Evolutionary conservation across 2,888 invertebrate species (phyloP), one percentile per base, ranked within the genome.

Genomic region (Tiphia femorata): DNA sequence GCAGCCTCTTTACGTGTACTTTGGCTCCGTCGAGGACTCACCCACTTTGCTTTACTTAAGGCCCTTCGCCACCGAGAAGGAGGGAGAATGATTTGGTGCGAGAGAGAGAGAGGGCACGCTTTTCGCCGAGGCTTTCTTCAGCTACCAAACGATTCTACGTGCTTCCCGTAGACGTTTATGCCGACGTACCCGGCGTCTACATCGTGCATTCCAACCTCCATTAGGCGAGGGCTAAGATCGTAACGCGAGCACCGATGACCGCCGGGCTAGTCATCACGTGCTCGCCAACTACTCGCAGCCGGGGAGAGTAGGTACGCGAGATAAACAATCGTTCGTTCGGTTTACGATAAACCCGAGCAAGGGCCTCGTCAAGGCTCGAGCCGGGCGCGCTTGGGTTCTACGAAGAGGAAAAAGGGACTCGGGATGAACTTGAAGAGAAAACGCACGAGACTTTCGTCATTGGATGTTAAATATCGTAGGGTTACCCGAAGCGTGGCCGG

Each of bases 21-120:
- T 70, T 69, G 12, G 65, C 63, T 60, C 57, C 62, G 55, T 61
- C 38, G 58, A 58, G 4, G 56, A 67, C 67, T 72, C 64, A 72
- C 73, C 78, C 77, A 76, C 76, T 79, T 79, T 73, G 71, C 75
- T 73, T 77, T 72, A 78, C 75, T 79, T 76, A 74, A 75, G 70
- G 57, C 63, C 62, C 49, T 61, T 65, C 48, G 40, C 46, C 52
- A 53, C 48, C 43, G 47, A n/a, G n/a, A n/a, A n/a, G n/a, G n/a
- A n/a, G n/a, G n/a, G 49, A 4, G 16, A 35, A 12, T 10, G 27
- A 27, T 27, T n/a, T n/a, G n/a, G n/a, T n/a, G n/a, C n/a, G n/a
- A n/a, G n/a, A n/a, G n/a, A n/a, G n/a, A n/a, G n/a, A n/a, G n/a
- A n/a, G n/a, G n/a, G n/a, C n/a, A n/a, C n/a, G n/a, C n/a, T n/a